Percentiles rank a stretch among this genome's conserved stretches.
phyloP scores from a whole-genome alignment of 53 echinoderm and acorn worm genomes.

The Crossaster papposus region DNA sequence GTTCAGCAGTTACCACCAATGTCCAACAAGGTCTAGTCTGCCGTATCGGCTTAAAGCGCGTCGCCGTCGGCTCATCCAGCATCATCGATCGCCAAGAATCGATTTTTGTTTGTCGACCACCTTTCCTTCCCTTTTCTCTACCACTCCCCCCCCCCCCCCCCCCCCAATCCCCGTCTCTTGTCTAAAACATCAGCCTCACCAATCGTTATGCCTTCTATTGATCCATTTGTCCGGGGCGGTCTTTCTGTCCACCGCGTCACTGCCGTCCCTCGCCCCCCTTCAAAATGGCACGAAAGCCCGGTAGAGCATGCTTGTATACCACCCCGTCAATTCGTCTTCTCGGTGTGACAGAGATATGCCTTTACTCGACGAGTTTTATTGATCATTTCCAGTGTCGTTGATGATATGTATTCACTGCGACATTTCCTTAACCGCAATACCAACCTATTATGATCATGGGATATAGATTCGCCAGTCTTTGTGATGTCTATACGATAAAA shows the following conservation, averaged over 20 bases:
- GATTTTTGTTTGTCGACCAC: conserved; percentile 29
- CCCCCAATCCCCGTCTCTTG: conserved; percentile 22
- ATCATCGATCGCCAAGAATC: conserved; percentile 30
- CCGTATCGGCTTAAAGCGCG: not conserved
- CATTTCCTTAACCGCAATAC: not conserved
- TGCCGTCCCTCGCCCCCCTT: not conserved
- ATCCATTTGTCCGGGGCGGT: conserved; percentile 11
- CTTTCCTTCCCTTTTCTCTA: not conserved
- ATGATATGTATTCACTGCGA: not conserved
- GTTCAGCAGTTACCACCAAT: not conserved
- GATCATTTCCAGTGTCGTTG: not conserved
- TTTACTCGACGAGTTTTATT: not conserved
- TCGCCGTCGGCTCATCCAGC: conserved; percentile 3
- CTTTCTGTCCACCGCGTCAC: not conserved
- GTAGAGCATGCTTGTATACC: not conserved
- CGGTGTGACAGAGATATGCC: not conserved
- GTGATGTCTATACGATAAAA: no score
- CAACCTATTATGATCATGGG: not conserved
- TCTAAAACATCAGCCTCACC: conserved; percentile 39
- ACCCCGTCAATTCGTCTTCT: not conserved
- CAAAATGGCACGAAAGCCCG: not conserved
- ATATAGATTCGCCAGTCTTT: no score
- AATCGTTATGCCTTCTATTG: conserved; percentile 50
- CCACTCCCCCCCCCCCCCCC: not conserved
- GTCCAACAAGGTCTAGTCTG: not conserved